phyloP scores from a whole-genome alignment of 2,888 invertebrate species.

The Amitus sp. region DNA sequence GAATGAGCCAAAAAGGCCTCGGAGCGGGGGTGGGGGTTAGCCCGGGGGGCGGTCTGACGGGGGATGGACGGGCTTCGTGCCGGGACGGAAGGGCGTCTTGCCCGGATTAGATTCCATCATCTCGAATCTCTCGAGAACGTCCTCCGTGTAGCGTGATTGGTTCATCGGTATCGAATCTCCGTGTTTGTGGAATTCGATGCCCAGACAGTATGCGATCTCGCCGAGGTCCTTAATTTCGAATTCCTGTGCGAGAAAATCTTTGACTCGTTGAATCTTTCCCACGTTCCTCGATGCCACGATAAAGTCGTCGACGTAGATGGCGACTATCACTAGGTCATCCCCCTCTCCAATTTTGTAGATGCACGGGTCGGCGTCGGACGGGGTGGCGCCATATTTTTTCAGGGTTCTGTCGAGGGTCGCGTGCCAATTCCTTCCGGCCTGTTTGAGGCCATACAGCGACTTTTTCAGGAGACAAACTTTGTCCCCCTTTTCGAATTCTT shows the following conservation, averaged over 20 bases:
- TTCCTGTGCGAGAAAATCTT: neutral
- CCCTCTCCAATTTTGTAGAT: conserved; percentile 32
- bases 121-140: neutral
- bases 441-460: conserved; percentile 14
- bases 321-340: conserved; percentile 25
- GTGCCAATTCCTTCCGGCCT: conserved; percentile 14
- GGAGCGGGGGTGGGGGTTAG: no score
- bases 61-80: no score
- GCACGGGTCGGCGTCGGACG: conserved; percentile 32
- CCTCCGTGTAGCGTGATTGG: neutral
- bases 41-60: no score
- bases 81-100: no score
- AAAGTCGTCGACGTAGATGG: conserved; percentile 47
- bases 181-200: conserved; percentile 32
- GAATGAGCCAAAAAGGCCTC: no score
- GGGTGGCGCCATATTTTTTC: neutral
- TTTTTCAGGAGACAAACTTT: conserved; percentile 7
- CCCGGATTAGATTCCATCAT: no score
- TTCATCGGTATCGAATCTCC: neutral
- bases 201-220: conserved; percentile 36
- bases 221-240: conserved; percentile 37
- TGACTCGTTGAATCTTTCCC: conserved; percentile 9
- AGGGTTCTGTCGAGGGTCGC: neutral
- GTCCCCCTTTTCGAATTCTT: conserved; percentile 4
- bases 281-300: conserved; percentile 33